These are phyloP conservation scores for Tangara arthus DNA, from an alignment of 2,797 vertebrate species.

Conservation along the genomic window DNA sequence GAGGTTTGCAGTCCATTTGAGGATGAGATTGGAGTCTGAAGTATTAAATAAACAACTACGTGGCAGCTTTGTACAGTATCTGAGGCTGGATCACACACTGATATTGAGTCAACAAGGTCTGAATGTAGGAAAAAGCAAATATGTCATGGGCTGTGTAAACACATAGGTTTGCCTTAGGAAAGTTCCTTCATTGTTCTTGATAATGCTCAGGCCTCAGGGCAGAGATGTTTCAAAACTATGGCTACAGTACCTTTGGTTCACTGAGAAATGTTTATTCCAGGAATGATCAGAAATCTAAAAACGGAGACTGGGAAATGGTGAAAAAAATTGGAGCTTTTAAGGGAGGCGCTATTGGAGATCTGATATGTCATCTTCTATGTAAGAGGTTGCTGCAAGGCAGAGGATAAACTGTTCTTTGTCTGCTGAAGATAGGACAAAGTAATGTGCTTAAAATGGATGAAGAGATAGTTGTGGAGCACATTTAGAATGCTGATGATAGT, in stretches of 20 bases:
- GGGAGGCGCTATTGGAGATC: neutral
- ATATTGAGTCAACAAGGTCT: constrained; percentile 36
- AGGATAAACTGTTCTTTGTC: neutral
- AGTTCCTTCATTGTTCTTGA: neutral
- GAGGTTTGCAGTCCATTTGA: constrained; percentile 1
- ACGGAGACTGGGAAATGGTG: neutral
- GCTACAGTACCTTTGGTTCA: neutral
- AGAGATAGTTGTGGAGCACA: neutral
- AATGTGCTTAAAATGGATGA: neutral
- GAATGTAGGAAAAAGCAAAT: constrained; percentile 31
- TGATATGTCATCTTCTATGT: neutral
- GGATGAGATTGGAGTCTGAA: constrained; percentile 24
- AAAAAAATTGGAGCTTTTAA: neutral
- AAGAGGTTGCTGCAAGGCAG: neutral
- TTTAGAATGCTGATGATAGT: neutral
- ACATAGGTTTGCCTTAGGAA: neutral
- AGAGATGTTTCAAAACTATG: neutral
- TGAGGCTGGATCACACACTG: neutral
- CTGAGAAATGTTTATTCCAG: neutral
- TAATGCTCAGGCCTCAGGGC: neutral
- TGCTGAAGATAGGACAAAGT: neutral
- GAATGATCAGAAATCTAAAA: neutral
- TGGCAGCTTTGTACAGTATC: constrained; percentile 29
- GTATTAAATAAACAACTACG: constrained; percentile 13
- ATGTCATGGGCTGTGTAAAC: neutral